Conservation (phyloP, 2,797 vertebrate genomes). For the Chanos chanos region DNA sequence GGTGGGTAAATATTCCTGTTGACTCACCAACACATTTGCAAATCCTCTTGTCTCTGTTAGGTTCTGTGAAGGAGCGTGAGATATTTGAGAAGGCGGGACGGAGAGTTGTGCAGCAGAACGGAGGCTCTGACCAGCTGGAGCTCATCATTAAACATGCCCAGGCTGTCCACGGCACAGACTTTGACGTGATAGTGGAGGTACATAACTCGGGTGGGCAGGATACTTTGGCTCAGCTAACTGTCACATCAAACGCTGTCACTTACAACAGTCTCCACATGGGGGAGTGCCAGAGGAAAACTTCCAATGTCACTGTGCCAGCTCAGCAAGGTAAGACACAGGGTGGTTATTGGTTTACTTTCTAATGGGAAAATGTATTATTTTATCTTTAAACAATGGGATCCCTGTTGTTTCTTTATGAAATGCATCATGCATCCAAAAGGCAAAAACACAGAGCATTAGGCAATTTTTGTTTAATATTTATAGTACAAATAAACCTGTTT, state of each 20-base stretch:
- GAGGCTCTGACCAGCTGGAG: conserved; percentile 45
- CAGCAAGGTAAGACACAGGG: conserved; percentile 48
- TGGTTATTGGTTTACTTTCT: background rate
- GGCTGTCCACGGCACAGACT: conserved; percentile 72
- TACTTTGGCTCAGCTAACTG: conserved; percentile 53
- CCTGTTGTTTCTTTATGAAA: no score
- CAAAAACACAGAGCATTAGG: no score
- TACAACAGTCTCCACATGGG: conserved; percentile 65
- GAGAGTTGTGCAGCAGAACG: background rate
- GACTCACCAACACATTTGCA: background rate
- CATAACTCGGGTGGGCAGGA: conserved; percentile 57
- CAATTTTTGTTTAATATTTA: no score
- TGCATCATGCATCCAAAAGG: no score
- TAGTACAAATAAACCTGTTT: no score
- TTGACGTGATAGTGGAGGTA: conserved; percentile 73
- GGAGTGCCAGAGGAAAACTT: conserved; percentile 57
- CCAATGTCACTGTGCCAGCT: conserved; percentile 56
- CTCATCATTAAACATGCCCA: conserved; percentile 62
- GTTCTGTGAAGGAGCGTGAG: conserved; percentile 70
- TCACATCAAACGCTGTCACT: conserved; percentile 57
- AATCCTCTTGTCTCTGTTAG: conserved; percentile 44
- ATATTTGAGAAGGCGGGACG: conserved; percentile 67
- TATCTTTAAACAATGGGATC: no score
- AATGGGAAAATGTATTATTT: background rate
- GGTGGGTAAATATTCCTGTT: no score